phyloP scores from a whole-genome alignment of 1,140 invertebrate species.

The Drosophila carrolli region DNA sequence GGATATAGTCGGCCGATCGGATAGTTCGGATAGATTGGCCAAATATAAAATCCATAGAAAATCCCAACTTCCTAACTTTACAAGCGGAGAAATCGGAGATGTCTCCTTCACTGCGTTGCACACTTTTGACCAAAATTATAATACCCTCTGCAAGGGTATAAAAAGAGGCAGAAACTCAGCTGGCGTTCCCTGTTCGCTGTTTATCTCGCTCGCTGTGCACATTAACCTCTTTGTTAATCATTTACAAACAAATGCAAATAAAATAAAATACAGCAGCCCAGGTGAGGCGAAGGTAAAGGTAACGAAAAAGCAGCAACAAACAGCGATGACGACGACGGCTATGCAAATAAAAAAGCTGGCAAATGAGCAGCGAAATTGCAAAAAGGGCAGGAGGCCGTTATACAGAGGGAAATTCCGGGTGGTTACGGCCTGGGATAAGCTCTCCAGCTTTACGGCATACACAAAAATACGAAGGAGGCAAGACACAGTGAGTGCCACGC shows the following conservation, averaged over 20 bases:
- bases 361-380: conserved; percentile 71
- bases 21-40: too few relatives aligned
- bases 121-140: too few relatives aligned
- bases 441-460: conserved; percentile 40
- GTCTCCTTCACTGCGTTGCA: too few relatives aligned
- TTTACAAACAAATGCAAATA: conserved; percentile 83
- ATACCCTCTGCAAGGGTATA: too few relatives aligned
- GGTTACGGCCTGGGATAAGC: conserved; percentile 32
- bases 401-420: neutral
- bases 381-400: conserved; percentile 28
- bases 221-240: conserved; percentile 83
- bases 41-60: too few relatives aligned
- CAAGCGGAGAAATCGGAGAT: too few relatives aligned
- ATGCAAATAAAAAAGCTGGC: conserved; percentile 72
- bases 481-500: conserved; percentile 17
- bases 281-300: conserved; percentile 19
- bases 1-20: too few relatives aligned
- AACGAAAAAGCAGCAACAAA: conserved; percentile 15
- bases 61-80: too few relatives aligned
- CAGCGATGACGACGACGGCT: conserved; percentile 28
- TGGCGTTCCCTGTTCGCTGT: conserved; percentile 52
- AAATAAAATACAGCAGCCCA: conserved; percentile 69
- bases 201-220: conserved; percentile 62
- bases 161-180: conserved; percentile 25
- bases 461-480: conserved; percentile 30